These are phyloP conservation scores for Pachyrhynchus sulphureomaculatus DNA, from an alignment of 1,140 invertebrate genomes.

Conservation along the genomic window DNA sequence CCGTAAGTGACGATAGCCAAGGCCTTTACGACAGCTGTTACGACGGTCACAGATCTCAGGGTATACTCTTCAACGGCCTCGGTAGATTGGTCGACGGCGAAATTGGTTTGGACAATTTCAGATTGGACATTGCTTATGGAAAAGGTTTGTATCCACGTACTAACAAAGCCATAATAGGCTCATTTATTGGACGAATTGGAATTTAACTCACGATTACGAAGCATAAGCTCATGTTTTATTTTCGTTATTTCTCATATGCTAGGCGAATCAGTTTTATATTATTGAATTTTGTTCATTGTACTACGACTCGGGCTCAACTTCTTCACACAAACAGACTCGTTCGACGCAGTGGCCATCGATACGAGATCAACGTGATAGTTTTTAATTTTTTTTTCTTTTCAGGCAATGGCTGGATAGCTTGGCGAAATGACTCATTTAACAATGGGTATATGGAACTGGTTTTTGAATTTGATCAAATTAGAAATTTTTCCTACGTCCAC, in stretches of 20 bases:
- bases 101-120: conserved; percentile 69
- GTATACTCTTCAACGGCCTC: conserved; percentile 59
- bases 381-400: conserved; percentile 36
- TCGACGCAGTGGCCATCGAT: too few species aligned
- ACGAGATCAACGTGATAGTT: too few species aligned
- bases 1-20: conserved; percentile 60
- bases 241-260: too few species aligned
- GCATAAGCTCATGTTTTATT: too few species aligned
- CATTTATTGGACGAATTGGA: background rate
- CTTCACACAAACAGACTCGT: too few species aligned
- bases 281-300: too few species aligned
- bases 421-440: conserved; percentile 65
- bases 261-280: too few species aligned
- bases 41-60: conserved; percentile 63
- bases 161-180: background rate
- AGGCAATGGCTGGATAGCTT: conserved; percentile 79
- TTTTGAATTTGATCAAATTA: conserved; percentile 68
- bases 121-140: conserved; percentile 60
- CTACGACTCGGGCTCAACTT: too few species aligned
- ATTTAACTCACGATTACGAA: too few species aligned
- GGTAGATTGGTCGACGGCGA: conserved; percentile 73
- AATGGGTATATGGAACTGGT: conserved; percentile 59
- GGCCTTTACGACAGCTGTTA: conserved; percentile 71
- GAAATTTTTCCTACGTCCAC: conserved; percentile 67
- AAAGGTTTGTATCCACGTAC: conserved; percentile 54